Evolutionary conservation across 2,888 invertebrate genomes (phyloP), one percentile per base, ranked within the genome.

Genomic region (Torymus aiolomorphi): DNA sequence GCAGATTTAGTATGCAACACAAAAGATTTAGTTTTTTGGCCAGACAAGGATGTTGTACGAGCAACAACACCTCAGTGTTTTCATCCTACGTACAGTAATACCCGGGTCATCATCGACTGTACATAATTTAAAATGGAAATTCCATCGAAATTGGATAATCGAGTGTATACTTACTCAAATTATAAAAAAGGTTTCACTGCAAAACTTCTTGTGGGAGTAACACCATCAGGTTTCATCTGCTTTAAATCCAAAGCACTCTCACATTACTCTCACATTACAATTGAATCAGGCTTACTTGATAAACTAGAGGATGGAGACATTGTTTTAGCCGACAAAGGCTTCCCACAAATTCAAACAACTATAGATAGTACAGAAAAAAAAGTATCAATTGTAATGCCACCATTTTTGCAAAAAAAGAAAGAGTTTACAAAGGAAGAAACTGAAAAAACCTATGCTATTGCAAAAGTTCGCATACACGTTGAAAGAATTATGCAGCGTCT

Each of bases 61-160:
- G 12, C 12, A 24, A 78, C 72, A 62, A 77, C 71, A 74, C 80
- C 67, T 10, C 18, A 69, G 13, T 75, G 70, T 70, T 78, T 78
- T 56, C 13, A 63, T 20, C 51, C 73, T 14, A 59, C 77, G 0
- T 82, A 76, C 20, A 51, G 14, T 14, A 62, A 83, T 62, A 80
- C 79, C 18, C 54, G 83, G 8, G 81, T 81, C 11, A 81, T 83
- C n/a, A n/a, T n/a, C n/a, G n/a, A n/a, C n/a, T n/a, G n/a, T n/a
- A n/a, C n/a, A n/a, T n/a, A n/a, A n/a, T n/a, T n/a, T n/a, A n/a
- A n/a, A n/a, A n/a, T n/a, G n/a, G n/a, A n/a, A n/a, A n/a, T n/a
- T n/a, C n/a, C n/a, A n/a, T n/a, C n/a, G n/a, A n/a, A n/a, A n/a
- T n/a, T 56, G n/a, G 56, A 10, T 5, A 56, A 51, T 12, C 59